phyloP scores from a whole-genome alignment of 2,888 invertebrate genomes.

The Ditylenchus weischeri region DNA sequence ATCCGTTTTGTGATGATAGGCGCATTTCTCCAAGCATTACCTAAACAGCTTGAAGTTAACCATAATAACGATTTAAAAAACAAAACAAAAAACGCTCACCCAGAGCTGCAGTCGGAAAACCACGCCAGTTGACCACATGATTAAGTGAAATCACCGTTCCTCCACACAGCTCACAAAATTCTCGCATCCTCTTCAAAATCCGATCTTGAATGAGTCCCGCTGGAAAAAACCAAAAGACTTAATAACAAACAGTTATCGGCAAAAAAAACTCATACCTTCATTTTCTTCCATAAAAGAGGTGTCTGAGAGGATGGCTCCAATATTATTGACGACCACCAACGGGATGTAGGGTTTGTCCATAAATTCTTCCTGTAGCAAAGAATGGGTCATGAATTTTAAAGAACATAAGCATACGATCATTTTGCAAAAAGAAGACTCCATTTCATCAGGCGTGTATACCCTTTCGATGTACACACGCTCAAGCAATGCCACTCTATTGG shows the following conservation, averaged over 20 bases:
- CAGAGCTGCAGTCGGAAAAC: conserved; percentile 19
- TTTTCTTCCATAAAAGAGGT: conserved; percentile 14
- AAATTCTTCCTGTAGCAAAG: conserved; percentile 12
- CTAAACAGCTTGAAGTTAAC: not conserved
- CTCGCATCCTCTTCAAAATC: conserved; percentile 20
- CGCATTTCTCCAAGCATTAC: conserved; percentile 1
- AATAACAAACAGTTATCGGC: not conserved
- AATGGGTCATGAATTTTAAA: not conserved
- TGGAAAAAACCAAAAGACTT: not conserved
- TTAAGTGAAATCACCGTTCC: conserved; percentile 21
- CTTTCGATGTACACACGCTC: conserved; percentile 13
- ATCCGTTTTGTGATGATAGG: not conserved
- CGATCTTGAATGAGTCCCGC: conserved; percentile 10
- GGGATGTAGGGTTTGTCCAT: conserved; percentile 9
- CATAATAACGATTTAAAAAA: no score
- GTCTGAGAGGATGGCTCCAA: conserved; percentile 24
- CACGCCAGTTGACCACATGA: conserved; percentile 24
- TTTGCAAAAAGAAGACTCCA: conserved; percentile 4
- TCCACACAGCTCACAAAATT: conserved; percentile 16
- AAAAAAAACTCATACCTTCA: not conserved
- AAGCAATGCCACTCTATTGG: not conserved
- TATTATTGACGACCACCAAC: conserved; percentile 20
- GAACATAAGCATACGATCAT: conserved; percentile 4
- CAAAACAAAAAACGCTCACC: conserved; percentile 10
- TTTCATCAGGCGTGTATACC: conserved; percentile 13